A percentile compares a stretch with the other conserved stretches of the same genome.
These are phyloP conservation scores for Eufriesea mexicana DNA, from an alignment of 1,140 invertebrate species.

Conservation along the genomic window DNA sequence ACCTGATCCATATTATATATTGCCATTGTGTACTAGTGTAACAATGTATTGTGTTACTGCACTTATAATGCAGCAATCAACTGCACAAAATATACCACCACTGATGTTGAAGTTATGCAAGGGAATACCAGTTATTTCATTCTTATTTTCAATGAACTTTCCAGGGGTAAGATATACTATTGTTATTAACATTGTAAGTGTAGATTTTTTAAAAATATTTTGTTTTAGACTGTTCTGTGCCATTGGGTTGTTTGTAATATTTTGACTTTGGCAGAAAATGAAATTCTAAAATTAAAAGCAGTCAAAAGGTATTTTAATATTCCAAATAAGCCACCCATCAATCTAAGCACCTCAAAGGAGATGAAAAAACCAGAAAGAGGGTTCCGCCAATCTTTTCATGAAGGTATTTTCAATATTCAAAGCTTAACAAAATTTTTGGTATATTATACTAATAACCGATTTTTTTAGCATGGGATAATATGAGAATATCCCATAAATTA, in stretches of 20 bases:
- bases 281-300: conserved; percentile 88
- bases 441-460: conserved; percentile 8
- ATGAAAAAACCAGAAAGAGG: too few relatives aligned
- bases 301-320: conserved; percentile 92
- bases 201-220: neutral
- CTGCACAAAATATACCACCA: accelerated
- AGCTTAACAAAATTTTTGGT: neutral
- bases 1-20: conserved; percentile 93
- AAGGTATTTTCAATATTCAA: neutral
- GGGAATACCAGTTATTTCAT: conserved; percentile 90
- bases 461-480: conserved; percentile 89
- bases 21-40: conserved; percentile 92
- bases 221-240: conserved; percentile 88
- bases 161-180: conserved; percentile 86
- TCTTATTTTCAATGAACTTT: conserved; percentile 94
- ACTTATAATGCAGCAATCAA: conserved; percentile 80
- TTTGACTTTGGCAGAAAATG: conserved; percentile 93
- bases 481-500: conserved; percentile 90
- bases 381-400: neutral
- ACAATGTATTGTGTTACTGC: conserved; percentile 93
- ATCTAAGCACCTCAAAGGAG: too few relatives aligned
- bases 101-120: conserved; percentile 89
- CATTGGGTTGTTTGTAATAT: conserved; percentile 96
- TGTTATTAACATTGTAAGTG: neutral
- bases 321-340: conserved; percentile 84